Conservation (phyloP, 1,140 invertebrate genomes). For the Mylabris phalerata region DNA sequence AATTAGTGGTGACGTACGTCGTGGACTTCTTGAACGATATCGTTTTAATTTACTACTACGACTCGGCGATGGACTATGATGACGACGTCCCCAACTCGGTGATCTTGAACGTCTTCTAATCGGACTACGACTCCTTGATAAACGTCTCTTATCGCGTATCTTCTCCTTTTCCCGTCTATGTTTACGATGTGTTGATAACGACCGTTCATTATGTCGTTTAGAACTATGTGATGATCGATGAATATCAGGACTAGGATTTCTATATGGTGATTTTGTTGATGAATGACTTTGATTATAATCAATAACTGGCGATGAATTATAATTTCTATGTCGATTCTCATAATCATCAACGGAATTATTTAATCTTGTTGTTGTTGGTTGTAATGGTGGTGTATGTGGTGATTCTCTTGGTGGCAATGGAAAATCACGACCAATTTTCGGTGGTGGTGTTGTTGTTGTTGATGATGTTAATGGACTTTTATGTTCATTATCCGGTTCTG, state of each 20-base stretch:
- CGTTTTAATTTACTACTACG: background rate
- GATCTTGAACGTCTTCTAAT: constrained; percentile 8
- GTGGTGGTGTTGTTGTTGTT: constrained; percentile 44
- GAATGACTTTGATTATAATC: constrained; percentile 11
- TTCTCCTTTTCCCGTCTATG: constrained; percentile 44
- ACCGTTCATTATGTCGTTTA: constrained; percentile 38
- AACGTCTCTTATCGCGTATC: constrained; percentile 41
- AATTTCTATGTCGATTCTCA: constrained; percentile 12
- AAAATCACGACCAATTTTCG: constrained; percentile 25
- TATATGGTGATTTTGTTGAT: constrained; percentile 7
- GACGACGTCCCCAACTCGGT: too few relatives aligned
- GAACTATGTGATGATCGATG: constrained; percentile 20
- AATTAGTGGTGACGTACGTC: constrained; percentile 25
- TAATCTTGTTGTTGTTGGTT: background rate
- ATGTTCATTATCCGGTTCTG: constrained; percentile 38
- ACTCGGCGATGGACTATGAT: background rate
- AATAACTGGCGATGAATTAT: constrained; percentile 24
- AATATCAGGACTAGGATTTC: constrained; percentile 32
- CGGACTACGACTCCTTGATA: constrained; percentile 33
- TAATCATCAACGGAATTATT: constrained; percentile 5
- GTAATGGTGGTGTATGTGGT: constrained; percentile 34
- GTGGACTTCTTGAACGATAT: background rate
- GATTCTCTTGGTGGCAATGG: constrained; percentile 27
- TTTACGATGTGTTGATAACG: constrained; percentile 30
- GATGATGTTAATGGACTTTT: constrained; percentile 41